Percentiles rank a stretch among this genome's conserved stretches.
phyloP scores from a whole-genome alignment of 2,797 vertebrate genomes.

The Parauchenoglanis ngamensis region DNA sequence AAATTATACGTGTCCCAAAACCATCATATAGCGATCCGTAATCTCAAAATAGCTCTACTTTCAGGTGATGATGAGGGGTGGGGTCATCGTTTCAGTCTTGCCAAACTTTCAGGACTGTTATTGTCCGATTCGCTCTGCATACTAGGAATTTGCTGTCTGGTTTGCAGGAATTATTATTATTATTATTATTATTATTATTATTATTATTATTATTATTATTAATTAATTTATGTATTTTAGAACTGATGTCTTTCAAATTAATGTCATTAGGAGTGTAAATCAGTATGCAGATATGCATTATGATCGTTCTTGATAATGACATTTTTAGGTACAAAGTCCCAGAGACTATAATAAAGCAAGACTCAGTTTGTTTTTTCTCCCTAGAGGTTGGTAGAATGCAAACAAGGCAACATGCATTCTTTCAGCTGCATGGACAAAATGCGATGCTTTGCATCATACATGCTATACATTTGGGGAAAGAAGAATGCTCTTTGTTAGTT shows the following conservation, averaged over 20 bases:
- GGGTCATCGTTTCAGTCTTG: slow-evolving; percentile 66
- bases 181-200: too few species aligned
- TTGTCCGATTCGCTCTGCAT: slow-evolving; percentile 44
- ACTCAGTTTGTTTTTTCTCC: not conserved
- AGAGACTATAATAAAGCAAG: slow-evolving; percentile 7
- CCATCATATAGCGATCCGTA: slow-evolving; percentile 66
- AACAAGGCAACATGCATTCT: slow-evolving; percentile 36
- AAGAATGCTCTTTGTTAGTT: slow-evolving; percentile 8
- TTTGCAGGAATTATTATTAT: slow-evolving; percentile 3
- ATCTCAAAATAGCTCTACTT: slow-evolving; percentile 75
- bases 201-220: not conserved
- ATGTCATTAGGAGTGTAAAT: not conserved
- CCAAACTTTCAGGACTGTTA: slow-evolving; percentile 63
- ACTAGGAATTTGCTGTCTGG: slow-evolving; percentile 30
- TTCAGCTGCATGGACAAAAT: slow-evolving; percentile 41
- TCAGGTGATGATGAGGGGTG: slow-evolving; percentile 46
- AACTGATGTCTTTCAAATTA: not conserved
- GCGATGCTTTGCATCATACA: slow-evolving; percentile 22
- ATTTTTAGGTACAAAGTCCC: not conserved
- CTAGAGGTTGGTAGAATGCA: slow-evolving; percentile 33
- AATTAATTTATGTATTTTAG: not conserved
- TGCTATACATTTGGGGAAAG: not conserved
- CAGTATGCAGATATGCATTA: not conserved
- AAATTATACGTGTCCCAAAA: slow-evolving; percentile 73
- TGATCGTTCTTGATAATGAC: not conserved